Base-by-base conservation (phyloP, 1,140 invertebrate species). In the Trichonephila clavata region DNA sequence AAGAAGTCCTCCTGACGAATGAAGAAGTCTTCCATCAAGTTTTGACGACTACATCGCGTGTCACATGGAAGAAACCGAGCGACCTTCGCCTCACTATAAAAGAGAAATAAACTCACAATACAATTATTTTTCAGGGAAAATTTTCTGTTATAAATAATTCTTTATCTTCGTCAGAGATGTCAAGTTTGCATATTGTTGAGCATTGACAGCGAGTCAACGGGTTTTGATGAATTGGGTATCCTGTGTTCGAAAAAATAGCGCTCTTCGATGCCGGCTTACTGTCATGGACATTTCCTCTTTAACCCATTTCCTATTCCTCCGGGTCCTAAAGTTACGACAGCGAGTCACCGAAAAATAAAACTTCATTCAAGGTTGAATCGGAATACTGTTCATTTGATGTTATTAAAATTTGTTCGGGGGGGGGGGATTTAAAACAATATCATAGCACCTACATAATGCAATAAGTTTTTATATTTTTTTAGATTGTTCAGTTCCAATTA, bases 111-210 rank as follows among this genome's bases (percentile, higher is more conserved):
- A 50, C 50, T 1, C 71, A 32, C 27, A 77, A 39, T 77, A 77
- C 32, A 77, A 77, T 32, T 77, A 77, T 77, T 77, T 77, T 77
- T 77, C 71, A 77, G 71, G 71, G 71, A 77, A 77, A 77, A 32
- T 77, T 14, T 77, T 77, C 39, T 77, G 71, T 77, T 77, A 18
- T 77, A 32, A 77, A 77, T 77, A 27, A 77, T 77, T 77, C 32
- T 39, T 77, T 32, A 77, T 39, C 27, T 32, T 77, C 71, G 16
- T 77, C 27, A 77, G 32, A 50, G 7, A 27, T 77, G 71, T 77
- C 71, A 77, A 18, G 71, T 77, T 77, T 20, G 24, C 2, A 77
- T 77, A 77, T 77, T 77, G 71, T 32, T 77, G 24, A 77, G 27
- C 24, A 32, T 77, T 77, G 71, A 77, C 71, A 77, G 71, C 27